A percentile compares a stretch with the other conserved stretches of the same genome.
Conservation (phyloP, 1,140 invertebrate genomes). For the Marisa cornuarietis region DNA sequence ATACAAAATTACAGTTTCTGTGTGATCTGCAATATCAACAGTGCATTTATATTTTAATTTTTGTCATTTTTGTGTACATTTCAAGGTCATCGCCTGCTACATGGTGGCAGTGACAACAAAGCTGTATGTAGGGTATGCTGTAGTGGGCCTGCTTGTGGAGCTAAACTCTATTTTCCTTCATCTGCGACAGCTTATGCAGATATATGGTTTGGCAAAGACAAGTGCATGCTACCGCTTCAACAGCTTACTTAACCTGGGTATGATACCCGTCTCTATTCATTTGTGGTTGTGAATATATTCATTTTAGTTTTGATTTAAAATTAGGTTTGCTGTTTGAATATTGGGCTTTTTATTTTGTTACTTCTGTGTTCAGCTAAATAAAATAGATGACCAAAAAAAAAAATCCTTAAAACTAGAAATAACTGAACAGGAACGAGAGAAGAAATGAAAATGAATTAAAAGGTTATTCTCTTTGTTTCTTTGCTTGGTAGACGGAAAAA, state of each 20-base stretch:
- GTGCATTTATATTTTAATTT: too few relatives aligned
- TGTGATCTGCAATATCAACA: not conserved
- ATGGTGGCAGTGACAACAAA: constrained; percentile 43
- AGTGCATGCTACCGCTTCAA: constrained; percentile 47
- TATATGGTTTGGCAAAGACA: constrained; percentile 38
- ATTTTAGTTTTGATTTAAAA: too few relatives aligned
- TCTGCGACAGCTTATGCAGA: constrained; percentile 56
- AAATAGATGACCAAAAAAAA: not conserved
- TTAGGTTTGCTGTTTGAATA: too few relatives aligned
- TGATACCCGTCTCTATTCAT: constrained; percentile 24
- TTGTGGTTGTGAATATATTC: too few relatives aligned
- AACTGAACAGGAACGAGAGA: too few relatives aligned
- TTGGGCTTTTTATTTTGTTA: not conserved
- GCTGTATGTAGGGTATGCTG: constrained; percentile 57
- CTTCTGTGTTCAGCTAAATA: not conserved
- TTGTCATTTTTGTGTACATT: not conserved
- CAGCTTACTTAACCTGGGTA: constrained; percentile 68
- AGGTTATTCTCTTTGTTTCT: too few relatives aligned
- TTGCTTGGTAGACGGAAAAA: too few relatives aligned
- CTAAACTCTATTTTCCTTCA: constrained; percentile 62
- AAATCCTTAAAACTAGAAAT: not conserved
- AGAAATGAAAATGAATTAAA: too few relatives aligned
- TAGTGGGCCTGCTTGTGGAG: constrained; percentile 58
- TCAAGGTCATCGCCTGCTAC: constrained; percentile 31
- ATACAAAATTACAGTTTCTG: too few relatives aligned